Percentiles rank a stretch among this genome's conserved stretches.
These are phyloP conservation scores for Trichomycterus rosablanca DNA, from an alignment of 2,113 vertebrate species.

Conservation along the genomic window DNA sequence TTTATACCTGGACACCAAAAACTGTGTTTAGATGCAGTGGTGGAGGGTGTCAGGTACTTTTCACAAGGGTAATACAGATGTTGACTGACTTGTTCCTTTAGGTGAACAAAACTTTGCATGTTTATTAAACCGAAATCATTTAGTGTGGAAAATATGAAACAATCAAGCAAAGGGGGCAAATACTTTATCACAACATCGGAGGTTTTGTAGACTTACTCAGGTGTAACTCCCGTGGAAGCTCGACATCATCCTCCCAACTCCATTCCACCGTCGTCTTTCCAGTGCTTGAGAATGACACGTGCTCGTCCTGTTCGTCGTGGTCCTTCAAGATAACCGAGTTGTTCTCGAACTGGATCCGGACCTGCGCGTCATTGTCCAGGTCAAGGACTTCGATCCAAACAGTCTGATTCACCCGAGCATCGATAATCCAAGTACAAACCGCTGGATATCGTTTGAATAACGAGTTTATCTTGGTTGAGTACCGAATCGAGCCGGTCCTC, in stretches of 20 bases:
- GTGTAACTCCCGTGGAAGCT: neutral
- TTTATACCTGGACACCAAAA: no score
- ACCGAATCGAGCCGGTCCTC: conserved; percentile 35
- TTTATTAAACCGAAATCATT: no score
- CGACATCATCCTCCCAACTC: conserved; percentile 6
- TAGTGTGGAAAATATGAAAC: no score
- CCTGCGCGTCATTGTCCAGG: conserved; percentile 29
- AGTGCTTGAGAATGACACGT: conserved; percentile 9
- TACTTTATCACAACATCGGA: no score
- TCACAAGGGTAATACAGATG: no score
- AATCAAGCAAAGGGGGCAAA: no score
- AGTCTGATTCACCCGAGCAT: conserved; percentile 29
- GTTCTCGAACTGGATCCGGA: conserved; percentile 42
- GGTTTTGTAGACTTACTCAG: conserved; percentile 32
- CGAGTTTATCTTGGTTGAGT: neutral
- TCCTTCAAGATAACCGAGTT: neutral
- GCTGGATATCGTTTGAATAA: neutral
- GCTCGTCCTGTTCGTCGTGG: conserved; percentile 1
- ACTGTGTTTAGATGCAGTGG: no score
- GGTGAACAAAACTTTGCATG: no score
- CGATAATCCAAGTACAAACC: conserved; percentile 54
- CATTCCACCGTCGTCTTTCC: conserved; percentile 35
- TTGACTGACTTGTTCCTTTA: no score
- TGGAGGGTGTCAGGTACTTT: no score
- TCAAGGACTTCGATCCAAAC: conserved; percentile 36